Base-by-base conservation (phyloP, 2,797 vertebrate species). In the Pampus argenteus region DNA sequence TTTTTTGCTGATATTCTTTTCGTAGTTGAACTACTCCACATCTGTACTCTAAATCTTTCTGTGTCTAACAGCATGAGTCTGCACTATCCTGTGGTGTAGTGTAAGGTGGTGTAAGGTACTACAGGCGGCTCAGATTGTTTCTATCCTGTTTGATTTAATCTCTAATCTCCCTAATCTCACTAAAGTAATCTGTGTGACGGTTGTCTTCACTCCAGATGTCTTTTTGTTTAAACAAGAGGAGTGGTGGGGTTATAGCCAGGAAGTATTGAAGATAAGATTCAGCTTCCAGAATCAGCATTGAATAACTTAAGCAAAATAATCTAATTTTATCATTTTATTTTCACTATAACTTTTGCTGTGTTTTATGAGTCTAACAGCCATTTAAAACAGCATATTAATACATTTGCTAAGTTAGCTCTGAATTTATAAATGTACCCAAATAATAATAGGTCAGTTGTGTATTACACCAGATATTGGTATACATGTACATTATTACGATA, bases 111-210 rank as follows among this genome's bases (percentile, higher is more conserved):
- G 42, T 71, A 58, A 63, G 38, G 51, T 77, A 26, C 48, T 68
- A 71, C 59, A 67, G 55, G 22, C 74, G 34, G 55, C 67, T 84
- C 48, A 76, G 55, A 44, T 74, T 0, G n/a, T 70, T 67, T 76
- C 56, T 71, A 67, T 83, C 63, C 60, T 51, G 65, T 85, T 87
- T 81, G 72, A 82, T 82, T 54, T 51, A 28, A 48, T n/a, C n/a
- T n/a, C n/a, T n/a, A n/a, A n/a, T n/a, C n/a, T n/a, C n/a, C 62
- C 70, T 78, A 74, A 83, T 86, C 81, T 69, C 66, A 66, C 75
- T 71, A 64, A 78, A 4, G 29, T 83, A 71, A 88, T 81, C 73
- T 58, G 34, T 76, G 59, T 49, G 18, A 66, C 1, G 17, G 22
- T 56, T 61, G 62, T 48, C 63, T 57, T 51, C 23, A 38, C 31